Evolutionary conservation across 2,113 vertebrate genomes (phyloP), one percentile per base, ranked within the genome.

Genomic region (Cephalopholis sonnerati): DNA sequence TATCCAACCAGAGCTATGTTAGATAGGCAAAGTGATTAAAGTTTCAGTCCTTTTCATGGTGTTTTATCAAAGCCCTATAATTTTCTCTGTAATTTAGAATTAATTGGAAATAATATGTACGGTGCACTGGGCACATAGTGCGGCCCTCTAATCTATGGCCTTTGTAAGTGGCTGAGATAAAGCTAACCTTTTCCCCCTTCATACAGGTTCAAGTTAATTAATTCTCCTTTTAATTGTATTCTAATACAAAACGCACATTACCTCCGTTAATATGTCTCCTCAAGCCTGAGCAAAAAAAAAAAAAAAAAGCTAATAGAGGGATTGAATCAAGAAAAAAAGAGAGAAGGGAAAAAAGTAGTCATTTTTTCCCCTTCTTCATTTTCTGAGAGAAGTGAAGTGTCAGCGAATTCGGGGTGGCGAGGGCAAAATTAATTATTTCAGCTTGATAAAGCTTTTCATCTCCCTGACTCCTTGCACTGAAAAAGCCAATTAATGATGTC

Each of bases 401-500:
- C 98, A 99, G 98, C 97, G 95, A 97, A 97, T 98, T 97, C 96
- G 87, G 93, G 83, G 82, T 77, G 87, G 86, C 44, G 86, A 88
- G 71, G 89, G 95, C 96, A 96, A 98, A 99, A 99, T 98, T 97
- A 99, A 99, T 99, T 99, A 99, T 99, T 99, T 98, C 97, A 99
- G 97, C 97, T 97, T 98, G 98, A 99, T 98, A 98, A 99, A 98
- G 97, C 98, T 99, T 99, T 99, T 99, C 97, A 98, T 98, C 97
- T 98, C 97, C 97, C 96, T 97, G 97, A 98, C 97, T 99, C 96
- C 95, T 97, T 96, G 96, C 97, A 94, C 96, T 89, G 98, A 98
- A 99, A 93, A 99, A 99, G 97, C 97, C 97, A 99, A 99, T 99
- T 99, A 99, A 99, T 97, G 97, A 99, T 98, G 98, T 99, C 98